Conservation (phyloP, 2,888 invertebrate genomes). For the Arge pagana region DNA sequence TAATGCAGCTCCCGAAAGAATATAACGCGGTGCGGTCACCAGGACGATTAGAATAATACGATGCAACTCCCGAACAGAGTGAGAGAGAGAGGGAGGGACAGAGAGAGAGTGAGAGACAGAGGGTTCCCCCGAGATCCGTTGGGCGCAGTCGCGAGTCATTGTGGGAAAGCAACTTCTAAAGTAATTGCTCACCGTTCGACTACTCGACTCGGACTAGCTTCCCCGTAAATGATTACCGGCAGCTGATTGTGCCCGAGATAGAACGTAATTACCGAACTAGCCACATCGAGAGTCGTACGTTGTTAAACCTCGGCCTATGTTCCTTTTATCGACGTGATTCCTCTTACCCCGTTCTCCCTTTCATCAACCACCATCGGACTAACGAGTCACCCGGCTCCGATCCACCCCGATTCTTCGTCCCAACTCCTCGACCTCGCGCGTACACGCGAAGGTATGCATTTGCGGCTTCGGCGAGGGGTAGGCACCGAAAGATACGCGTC, state of each 20-base stretch:
- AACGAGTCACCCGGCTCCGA: too few relatives aligned
- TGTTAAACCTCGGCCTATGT: not conserved
- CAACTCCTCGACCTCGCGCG: too few relatives aligned
- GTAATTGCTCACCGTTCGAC: conserved; percentile 10
- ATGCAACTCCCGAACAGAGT: not conserved
- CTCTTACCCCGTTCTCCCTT: too few relatives aligned
- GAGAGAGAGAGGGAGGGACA: too few relatives aligned
- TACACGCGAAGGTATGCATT: too few relatives aligned
- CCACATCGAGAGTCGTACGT: not conserved
- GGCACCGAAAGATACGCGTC: too few relatives aligned
- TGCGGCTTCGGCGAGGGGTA: too few relatives aligned
- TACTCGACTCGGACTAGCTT: not conserved
- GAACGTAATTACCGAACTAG: not conserved
- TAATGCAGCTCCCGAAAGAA: conserved; percentile 19
- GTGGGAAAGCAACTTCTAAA: conserved; percentile 13
- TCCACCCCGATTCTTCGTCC: too few relatives aligned
- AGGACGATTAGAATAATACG: conserved; percentile 19
- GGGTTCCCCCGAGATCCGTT: too few relatives aligned
- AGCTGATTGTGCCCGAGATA: conserved; percentile 5
- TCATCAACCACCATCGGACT: too few relatives aligned
- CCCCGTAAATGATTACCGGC: not conserved
- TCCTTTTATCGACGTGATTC: too few relatives aligned
- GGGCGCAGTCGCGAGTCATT: conserved; percentile 2
- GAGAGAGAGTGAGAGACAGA: too few relatives aligned
- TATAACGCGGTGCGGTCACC: conserved; percentile 16